Evolutionary conservation across 30 jellyfish, hydroid and myxozoan genomes (phyloP).

Genomic region (Sanderia malayensis): DNA sequence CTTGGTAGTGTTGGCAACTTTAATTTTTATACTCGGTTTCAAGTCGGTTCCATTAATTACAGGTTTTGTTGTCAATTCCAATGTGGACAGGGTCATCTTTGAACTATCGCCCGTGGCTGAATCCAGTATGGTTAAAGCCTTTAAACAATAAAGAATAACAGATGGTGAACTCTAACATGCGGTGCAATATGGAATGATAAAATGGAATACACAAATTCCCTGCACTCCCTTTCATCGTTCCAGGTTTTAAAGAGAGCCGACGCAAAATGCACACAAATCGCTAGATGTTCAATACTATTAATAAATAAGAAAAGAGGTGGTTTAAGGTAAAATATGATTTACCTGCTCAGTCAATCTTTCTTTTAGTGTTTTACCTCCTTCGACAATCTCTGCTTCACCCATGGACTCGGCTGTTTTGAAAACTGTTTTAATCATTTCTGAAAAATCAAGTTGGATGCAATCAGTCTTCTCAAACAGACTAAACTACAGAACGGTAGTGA

Average conservation of each 20-base stretch:
- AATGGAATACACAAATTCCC: too few relatives aligned
- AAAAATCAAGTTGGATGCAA: too few relatives aligned
- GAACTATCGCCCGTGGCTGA: constrained; percentile 2
- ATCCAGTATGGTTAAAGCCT: constrained; percentile 15
- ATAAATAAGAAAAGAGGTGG: too few relatives aligned
- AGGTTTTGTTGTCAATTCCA: constrained; percentile 25
- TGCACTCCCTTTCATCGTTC: too few relatives aligned
- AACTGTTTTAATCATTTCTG: constrained; percentile 21
- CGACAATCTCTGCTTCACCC: background rate
- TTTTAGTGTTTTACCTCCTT: constrained; percentile 10
- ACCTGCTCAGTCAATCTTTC: constrained; percentile 44
- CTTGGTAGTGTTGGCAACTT: background rate
- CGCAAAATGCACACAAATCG: too few relatives aligned
- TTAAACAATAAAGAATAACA: background rate
- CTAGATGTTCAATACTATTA: too few relatives aligned
- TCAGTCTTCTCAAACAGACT: too few relatives aligned
- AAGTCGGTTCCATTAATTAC: background rate
- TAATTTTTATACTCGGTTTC: constrained; percentile 6
- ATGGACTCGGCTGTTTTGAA: constrained; percentile 18
- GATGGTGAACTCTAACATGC: background rate
- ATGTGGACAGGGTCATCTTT: constrained; percentile 8
- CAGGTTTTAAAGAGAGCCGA: too few relatives aligned
- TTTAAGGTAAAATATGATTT: too few relatives aligned
- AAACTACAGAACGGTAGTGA: too few relatives aligned
- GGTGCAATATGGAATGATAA: too few relatives aligned